phyloP scores from a whole-genome alignment of 2,113 vertebrate genomes.

The Leiothrix lutea region DNA sequence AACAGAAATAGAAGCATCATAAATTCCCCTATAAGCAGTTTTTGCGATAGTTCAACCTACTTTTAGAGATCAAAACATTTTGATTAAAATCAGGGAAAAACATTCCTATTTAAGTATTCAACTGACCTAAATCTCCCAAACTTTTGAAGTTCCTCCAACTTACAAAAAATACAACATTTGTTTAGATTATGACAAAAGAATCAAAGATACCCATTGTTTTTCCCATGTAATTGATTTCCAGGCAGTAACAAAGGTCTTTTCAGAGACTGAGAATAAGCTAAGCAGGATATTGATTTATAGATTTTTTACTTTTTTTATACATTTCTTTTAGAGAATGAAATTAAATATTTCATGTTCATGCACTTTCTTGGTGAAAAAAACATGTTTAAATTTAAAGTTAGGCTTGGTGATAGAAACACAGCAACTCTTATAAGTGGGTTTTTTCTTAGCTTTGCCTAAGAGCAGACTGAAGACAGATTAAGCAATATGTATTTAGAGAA shows the following conservation, averaged over 20 bases:
- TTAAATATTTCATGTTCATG: neutral
- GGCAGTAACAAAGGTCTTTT: neutral
- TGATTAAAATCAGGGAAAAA: slow-evolving; percentile 3
- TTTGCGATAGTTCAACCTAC: neutral
- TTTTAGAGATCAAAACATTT: slow-evolving; percentile 33
- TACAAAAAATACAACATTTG: neutral
- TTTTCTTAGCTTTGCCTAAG: neutral
- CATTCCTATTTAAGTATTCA: neutral
- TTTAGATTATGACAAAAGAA: neutral
- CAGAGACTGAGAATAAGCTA: neutral
- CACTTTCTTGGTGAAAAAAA: neutral
- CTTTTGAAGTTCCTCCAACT: neutral
- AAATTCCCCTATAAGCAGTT: slow-evolving; percentile 2
- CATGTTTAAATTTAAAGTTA: neutral
- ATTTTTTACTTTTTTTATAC: neutral
- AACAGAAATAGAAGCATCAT: neutral
- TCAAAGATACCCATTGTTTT: neutral
- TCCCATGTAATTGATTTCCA: neutral
- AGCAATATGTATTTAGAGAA: neutral
- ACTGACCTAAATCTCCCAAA: slow-evolving; percentile 22
- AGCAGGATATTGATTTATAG: neutral
- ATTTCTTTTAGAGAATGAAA: neutral
- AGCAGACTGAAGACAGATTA: neutral
- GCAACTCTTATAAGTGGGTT: neutral
- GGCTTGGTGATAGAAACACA: neutral